These are phyloP conservation scores for Montipora foliosa DNA, from an alignment of 64 coral and sea anemone genomes.

Conservation along the genomic window DNA sequence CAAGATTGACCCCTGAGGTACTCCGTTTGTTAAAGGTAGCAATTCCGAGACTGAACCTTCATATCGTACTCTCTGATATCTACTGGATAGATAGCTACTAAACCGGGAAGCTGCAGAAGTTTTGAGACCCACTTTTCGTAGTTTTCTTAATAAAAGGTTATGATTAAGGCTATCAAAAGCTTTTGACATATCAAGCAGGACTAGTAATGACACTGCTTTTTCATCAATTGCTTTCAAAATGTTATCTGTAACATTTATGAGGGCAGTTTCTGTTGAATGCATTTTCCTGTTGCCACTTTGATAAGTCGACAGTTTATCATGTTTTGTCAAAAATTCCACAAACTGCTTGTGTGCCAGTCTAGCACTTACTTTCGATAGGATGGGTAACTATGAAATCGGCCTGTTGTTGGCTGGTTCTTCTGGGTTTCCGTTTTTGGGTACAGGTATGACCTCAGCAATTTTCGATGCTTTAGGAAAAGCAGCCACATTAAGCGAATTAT, in stretches of 20 bases:
- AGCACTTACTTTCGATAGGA: too few species aligned
- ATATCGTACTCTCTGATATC: not conserved
- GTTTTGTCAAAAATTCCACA: too few species aligned
- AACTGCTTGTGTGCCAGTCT: too few species aligned
- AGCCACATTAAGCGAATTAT: constrained; percentile 26
- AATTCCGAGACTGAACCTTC: too few species aligned
- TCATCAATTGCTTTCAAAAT: constrained; percentile 69
- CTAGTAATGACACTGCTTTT: constrained; percentile 5
- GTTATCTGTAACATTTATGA: constrained; percentile 37
- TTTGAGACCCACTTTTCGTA: constrained; percentile 4
- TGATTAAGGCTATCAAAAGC: not conserved
- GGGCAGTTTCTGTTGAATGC: constrained; percentile 58
- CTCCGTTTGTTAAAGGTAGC: too few species aligned
- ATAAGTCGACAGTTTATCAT: not conserved
- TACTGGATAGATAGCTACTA: too few species aligned
- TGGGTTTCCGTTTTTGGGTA: not conserved
- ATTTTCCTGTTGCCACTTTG: constrained; percentile 69
- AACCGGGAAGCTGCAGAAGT: not conserved
- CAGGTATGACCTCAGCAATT: constrained; percentile 52
- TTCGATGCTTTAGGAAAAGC: constrained; percentile 57
- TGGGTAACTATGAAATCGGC: too few species aligned
- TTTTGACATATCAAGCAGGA: constrained; percentile 42
- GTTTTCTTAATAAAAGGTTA: too few species aligned
- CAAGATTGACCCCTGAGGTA: constrained; percentile 15
- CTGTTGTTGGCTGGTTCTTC: too few species aligned